These are phyloP conservation scores for Meleagris gallopavo DNA, from an alignment of 2,113 vertebrate species.

Conservation along the genomic window DNA sequence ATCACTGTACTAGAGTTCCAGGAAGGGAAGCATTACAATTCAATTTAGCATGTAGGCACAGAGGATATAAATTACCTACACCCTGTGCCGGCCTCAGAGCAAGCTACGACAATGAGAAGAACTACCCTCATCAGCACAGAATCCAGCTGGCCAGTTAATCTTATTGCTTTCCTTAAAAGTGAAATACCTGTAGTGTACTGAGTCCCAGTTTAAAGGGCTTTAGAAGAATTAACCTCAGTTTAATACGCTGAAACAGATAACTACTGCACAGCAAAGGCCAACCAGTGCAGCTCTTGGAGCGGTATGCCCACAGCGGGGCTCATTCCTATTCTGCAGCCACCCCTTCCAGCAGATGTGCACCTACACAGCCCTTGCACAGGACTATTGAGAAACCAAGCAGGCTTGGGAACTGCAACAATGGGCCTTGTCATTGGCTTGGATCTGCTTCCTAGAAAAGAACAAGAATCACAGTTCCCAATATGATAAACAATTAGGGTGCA, in stretches of 20 bases:
- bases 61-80: background rate
- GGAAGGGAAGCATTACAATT: background rate
- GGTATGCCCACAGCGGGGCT: background rate
- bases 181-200: background rate
- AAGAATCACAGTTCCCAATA: background rate
- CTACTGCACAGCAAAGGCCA: fast-evolving
- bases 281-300: background rate
- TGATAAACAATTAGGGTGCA: fast-evolving
- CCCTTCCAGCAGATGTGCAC: background rate
- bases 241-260: background rate
- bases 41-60: background rate
- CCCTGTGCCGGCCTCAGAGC: background rate
- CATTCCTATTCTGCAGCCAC: fast-evolving
- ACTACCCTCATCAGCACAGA: background rate
- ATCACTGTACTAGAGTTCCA: background rate
- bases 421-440: fast-evolving
- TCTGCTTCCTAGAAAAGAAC: background rate
- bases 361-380: background rate
- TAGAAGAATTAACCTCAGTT: background rate
- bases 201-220: background rate
- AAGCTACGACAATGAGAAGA: background rate
- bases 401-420: background rate
- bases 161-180: background rate
- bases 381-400: background rate
- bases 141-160: background rate